These are phyloP conservation scores for Muricea muricata DNA, from an alignment of 92 coral and sea anemone species.

Conservation along the genomic window DNA sequence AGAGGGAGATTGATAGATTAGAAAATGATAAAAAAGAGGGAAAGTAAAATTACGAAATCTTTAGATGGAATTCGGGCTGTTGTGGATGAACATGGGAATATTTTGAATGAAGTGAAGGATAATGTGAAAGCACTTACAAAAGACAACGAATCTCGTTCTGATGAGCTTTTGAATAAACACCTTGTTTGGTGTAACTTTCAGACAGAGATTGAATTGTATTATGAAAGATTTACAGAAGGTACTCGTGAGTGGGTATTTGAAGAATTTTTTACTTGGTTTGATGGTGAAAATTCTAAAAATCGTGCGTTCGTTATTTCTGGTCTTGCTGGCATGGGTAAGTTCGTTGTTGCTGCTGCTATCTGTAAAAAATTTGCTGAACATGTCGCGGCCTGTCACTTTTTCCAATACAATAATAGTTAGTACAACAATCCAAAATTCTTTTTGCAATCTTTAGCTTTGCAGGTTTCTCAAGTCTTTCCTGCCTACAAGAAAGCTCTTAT, in stretches of 20 bases:
- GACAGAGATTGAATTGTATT: too few relatives aligned
- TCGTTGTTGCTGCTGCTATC: slow-evolving; percentile 62
- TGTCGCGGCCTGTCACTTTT: slow-evolving; percentile 50
- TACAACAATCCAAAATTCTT: slow-evolving; percentile 32
- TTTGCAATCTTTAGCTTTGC: slow-evolving; percentile 37
- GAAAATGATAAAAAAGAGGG: too few relatives aligned
- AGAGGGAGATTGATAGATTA: too few relatives aligned
- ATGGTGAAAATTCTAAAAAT: slow-evolving; percentile 52
- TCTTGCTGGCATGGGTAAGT: slow-evolving; percentile 74
- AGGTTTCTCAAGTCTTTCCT: neutral
- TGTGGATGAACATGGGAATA: too few relatives aligned
- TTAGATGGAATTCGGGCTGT: too few relatives aligned
- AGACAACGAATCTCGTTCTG: too few relatives aligned
- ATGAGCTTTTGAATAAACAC: too few relatives aligned
- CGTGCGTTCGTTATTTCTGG: slow-evolving; percentile 64
- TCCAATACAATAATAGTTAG: slow-evolving; percentile 2
- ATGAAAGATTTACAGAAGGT: too few relatives aligned
- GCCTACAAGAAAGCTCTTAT: slow-evolving; percentile 20
- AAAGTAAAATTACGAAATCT: too few relatives aligned
- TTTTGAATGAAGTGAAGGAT: neutral
- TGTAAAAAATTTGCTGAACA: slow-evolving; percentile 52
- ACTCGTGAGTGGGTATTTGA: slow-evolving; percentile 71
- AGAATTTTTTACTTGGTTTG: too few relatives aligned
- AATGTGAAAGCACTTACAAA: slow-evolving; percentile 11
- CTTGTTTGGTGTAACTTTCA: too few relatives aligned